Conservation (phyloP, 2,797 vertebrate genomes). For the Iguana delicatissima region DNA sequence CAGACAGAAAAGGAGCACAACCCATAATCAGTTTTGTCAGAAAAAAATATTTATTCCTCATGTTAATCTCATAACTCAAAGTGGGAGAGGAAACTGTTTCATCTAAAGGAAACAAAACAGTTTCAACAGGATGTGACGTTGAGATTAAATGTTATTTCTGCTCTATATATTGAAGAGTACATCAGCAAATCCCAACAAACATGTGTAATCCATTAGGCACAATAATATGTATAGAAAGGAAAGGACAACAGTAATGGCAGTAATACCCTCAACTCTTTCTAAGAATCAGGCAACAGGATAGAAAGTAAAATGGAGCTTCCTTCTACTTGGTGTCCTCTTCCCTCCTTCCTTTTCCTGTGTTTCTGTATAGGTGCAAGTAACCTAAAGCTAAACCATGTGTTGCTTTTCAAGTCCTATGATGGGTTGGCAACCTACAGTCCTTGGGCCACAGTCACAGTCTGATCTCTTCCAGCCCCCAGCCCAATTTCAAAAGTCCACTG, state of each 20-base stretch:
- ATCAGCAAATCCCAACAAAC: conserved; percentile 1
- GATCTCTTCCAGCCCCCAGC: not conserved
- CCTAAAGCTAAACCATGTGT: not conserved
- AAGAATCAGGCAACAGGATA: too few species aligned
- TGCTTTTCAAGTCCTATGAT: not conserved
- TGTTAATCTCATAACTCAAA: not conserved
- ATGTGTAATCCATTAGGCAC: not conserved
- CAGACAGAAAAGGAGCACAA: not conserved
- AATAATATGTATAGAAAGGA: not conserved
- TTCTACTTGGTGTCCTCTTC: not conserved
- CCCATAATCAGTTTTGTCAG: not conserved
- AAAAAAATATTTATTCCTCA: not conserved
- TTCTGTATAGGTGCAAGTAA: not conserved
- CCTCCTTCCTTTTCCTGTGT: not conserved
- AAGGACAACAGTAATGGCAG: not conserved
- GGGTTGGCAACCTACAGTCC: too few species aligned
- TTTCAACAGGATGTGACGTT: not conserved
- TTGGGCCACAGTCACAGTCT: not conserved
- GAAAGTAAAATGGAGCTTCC: not conserved
- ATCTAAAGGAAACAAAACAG: not conserved
- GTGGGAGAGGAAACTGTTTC: not conserved
- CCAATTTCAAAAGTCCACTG: not conserved
- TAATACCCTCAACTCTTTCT: not conserved
- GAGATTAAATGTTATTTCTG: not conserved
- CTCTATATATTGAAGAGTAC: not conserved